Evolutionary conservation across 2,113 vertebrate genomes (phyloP).

Genomic region (Lepisosteus osseus): DNA sequence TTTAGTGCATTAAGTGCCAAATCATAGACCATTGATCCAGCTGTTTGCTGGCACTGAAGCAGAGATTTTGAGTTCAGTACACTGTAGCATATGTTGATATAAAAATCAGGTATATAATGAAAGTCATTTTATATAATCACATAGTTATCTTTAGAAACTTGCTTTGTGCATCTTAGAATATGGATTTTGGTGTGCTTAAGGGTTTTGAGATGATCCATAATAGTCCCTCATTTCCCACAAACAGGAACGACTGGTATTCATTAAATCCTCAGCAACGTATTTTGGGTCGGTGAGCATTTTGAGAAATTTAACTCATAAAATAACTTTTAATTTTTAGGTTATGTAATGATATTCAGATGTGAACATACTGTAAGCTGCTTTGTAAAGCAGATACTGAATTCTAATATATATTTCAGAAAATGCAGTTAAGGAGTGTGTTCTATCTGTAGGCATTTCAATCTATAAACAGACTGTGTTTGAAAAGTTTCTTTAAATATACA

Average conservation of each 20-base stretch:
- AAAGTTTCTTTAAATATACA: no score
- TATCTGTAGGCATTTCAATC: no score
- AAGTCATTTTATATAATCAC: neutral
- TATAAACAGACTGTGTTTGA: no score
- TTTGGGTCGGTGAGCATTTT: neutral
- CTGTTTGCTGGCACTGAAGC: neutral
- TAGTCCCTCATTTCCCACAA: neutral
- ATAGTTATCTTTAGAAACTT: no score
- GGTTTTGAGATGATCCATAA: slow-evolving; percentile 2
- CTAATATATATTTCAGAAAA: no score
- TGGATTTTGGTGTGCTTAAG: neutral
- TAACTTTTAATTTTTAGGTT: no score
- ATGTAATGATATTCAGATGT: no score
- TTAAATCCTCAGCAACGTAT: neutral
- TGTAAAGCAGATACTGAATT: no score
- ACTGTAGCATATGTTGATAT: neutral
- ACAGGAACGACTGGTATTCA: neutral
- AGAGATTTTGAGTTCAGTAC: neutral
- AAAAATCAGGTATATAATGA: neutral
- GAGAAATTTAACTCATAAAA: no score
- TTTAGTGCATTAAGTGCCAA: no score
- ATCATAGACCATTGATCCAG: neutral
- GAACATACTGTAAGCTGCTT: no score
- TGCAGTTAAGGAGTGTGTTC: no score
- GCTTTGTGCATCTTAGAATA: neutral